Conservation (phyloP, 2,113 vertebrate genomes). For the Cromileptes altivelis region DNA sequence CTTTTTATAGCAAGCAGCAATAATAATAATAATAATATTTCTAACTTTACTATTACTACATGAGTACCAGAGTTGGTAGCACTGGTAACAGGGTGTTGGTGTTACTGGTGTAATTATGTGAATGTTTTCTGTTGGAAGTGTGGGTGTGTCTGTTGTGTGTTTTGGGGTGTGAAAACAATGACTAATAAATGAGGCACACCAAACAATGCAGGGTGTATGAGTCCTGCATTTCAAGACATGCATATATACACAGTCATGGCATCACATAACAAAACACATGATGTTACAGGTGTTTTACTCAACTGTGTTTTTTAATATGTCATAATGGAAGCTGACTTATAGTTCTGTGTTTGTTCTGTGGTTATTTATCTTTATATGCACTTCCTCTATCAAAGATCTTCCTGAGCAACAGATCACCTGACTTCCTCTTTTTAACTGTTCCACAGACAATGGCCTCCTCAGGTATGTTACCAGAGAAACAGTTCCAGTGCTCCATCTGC, state of each 20-base stretch:
- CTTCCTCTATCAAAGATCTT: slow-evolving; percentile 20
- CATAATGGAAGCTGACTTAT: background rate
- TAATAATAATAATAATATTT: background rate
- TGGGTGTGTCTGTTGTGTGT: slow-evolving; percentile 35
- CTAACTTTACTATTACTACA: background rate
- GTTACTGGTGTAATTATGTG: background rate
- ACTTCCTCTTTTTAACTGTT: slow-evolving; percentile 19
- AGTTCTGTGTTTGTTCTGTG: slow-evolving; percentile 2
- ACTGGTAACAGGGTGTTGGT: background rate
- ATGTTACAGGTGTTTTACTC: too few relatives aligned
- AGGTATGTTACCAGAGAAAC: slow-evolving; percentile 55
- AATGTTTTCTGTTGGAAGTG: background rate
- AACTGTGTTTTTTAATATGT: background rate
- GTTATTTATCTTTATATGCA: background rate
- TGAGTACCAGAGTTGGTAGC: too few relatives aligned
- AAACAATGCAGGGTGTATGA: slow-evolving; percentile 8
- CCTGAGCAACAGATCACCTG: background rate
- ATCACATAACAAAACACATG: background rate
- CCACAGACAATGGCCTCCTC: slow-evolving; percentile 43
- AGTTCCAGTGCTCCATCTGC: slow-evolving; percentile 78
- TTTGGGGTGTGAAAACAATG: background rate
- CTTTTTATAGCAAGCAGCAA: background rate
- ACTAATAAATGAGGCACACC: slow-evolving; percentile 3
- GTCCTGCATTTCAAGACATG: slow-evolving; percentile 35
- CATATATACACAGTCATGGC: background rate